These are phyloP conservation scores for Galerucella nymphaeae DNA, from an alignment of 2,888 invertebrate species.

Conservation along the genomic window DNA sequence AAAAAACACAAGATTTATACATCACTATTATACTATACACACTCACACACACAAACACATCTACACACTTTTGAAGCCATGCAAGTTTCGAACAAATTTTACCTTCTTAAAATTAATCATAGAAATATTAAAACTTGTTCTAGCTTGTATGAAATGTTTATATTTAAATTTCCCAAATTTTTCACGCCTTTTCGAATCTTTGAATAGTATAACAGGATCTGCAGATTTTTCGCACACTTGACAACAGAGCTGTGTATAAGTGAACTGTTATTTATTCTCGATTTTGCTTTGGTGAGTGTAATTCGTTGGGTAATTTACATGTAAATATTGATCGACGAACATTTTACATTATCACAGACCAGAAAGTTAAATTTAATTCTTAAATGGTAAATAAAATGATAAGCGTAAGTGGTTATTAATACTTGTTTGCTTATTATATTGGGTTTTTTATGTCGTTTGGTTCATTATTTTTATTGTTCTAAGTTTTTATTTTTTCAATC, in stretches of 20 bases:
- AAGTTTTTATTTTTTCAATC: neutral
- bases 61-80: neutral
- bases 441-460: neutral
- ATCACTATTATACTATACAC: constrained; percentile 35
- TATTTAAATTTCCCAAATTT: neutral
- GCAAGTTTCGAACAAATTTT: neutral
- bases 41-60: constrained; percentile 44
- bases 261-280: neutral
- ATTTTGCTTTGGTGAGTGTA: neutral
- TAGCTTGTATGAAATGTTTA: neutral
- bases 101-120: neutral
- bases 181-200: too few relatives aligned
- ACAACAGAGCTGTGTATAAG: neutral
- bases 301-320: constrained; percentile 1
- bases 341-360: constrained; percentile 3
- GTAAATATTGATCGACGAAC: neutral
- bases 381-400: neutral
- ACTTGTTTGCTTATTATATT: neutral
- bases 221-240: neutral
- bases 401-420: neutral
- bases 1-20: constrained; percentile 57
- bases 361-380: constrained; percentile 4
- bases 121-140: neutral
- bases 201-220: neutral
- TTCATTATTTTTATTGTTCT: neutral